These are phyloP conservation scores for Perognathus longimembris DNA, from an alignment of 2,113 vertebrate species.

Conservation along the genomic window DNA sequence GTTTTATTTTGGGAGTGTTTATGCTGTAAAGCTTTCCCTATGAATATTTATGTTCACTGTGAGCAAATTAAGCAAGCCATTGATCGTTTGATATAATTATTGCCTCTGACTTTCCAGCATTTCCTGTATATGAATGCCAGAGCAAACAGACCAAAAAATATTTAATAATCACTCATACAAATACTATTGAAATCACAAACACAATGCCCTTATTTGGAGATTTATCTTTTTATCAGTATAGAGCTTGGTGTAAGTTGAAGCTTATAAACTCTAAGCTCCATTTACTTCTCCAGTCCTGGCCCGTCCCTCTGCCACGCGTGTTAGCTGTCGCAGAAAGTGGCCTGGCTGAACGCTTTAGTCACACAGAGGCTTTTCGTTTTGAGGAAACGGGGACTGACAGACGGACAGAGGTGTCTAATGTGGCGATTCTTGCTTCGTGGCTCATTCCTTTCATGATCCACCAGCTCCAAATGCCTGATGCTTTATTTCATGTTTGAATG, in stretches of 20 bases:
- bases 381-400: neutral
- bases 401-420: neutral
- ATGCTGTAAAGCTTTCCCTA: slow-evolving; percentile 28
- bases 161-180: slow-evolving; percentile 19
- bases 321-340: neutral
- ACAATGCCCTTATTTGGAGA: slow-evolving; percentile 24
- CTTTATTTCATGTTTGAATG: slow-evolving; percentile 53
- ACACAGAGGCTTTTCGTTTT: slow-evolving; percentile 17
- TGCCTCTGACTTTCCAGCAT: neutral
- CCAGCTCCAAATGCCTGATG: slow-evolving; percentile 18
- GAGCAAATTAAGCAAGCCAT: slow-evolving; percentile 37
- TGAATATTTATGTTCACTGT: slow-evolving; percentile 62
- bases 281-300: slow-evolving; percentile 28
- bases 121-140: slow-evolving; percentile 28
- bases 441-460: slow-evolving; percentile 41
- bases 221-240: neutral
- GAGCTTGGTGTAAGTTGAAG: neutral
- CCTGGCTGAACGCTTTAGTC: neutral
- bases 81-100: slow-evolving; percentile 37
- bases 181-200: slow-evolving; percentile 28
- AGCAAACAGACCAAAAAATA: slow-evolving; percentile 42
- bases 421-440: slow-evolving; percentile 24
- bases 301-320: neutral
- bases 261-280: neutral
- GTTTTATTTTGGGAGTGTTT: slow-evolving; percentile 64